These are phyloP conservation scores for Glaucopsyche alexis DNA, from an alignment of 2,888 invertebrate genomes.

Conservation along the genomic window DNA sequence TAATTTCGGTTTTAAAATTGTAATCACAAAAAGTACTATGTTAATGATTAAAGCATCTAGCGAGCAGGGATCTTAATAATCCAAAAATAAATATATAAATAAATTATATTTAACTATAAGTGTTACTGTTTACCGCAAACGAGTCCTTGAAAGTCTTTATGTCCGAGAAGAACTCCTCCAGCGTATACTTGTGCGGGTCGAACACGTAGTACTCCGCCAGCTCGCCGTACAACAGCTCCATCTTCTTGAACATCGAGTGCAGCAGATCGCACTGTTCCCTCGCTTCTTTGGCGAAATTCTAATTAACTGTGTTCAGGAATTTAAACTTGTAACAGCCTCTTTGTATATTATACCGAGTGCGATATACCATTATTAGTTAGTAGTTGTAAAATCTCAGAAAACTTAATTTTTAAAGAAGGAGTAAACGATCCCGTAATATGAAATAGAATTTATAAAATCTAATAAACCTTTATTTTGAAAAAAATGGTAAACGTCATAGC, in stretches of 20 bases:
- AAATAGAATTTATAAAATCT: too few species aligned
- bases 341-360: neutral
- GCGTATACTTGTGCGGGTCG: conserved; percentile 94
- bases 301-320: conserved; percentile 44
- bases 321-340: neutral
- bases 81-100: too few species aligned
- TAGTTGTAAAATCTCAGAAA: too few species aligned
- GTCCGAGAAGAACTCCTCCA: conserved; percentile 98
- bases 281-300: conserved; percentile 88
- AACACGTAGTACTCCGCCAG: conserved; percentile 95
- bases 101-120: too few species aligned
- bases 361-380: too few species aligned
- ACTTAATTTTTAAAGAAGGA: too few species aligned
- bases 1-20: too few species aligned
- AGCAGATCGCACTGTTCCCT: conserved; percentile 92
- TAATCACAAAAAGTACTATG: neutral
- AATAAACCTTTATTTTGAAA: too few species aligned
- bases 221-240: conserved; percentile 91
- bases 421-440: too few species aligned
- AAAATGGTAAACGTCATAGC: too few species aligned
- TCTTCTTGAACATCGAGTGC: conserved; percentile 95
- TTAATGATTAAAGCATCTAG: too few species aligned
- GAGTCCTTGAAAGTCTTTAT: conserved; percentile 96
- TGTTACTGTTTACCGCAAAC: conserved; percentile 87
- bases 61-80: too few species aligned